phyloP scores from a whole-genome alignment of 2,888 invertebrate genomes.

The Rhagonycha fulva region DNA sequence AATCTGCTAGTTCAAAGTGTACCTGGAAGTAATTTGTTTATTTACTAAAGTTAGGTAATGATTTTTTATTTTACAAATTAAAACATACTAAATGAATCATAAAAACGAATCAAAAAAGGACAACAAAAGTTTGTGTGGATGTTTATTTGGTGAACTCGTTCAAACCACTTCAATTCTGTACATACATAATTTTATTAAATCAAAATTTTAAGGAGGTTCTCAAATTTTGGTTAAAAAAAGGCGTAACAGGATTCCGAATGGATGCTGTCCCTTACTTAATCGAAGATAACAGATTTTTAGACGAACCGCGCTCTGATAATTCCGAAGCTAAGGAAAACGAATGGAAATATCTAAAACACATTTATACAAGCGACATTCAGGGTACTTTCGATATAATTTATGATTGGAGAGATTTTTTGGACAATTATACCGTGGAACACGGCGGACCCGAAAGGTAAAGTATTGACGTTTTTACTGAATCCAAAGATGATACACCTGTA shows the following conservation, averaged over 20 bases:
- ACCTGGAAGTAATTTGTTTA: too few relatives aligned
- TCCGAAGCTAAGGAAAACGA: constrained; percentile 45
- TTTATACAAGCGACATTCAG: constrained; percentile 63
- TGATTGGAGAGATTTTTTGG: constrained; percentile 66
- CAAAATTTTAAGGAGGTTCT: constrained; percentile 61
- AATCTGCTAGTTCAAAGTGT: too few relatives aligned
- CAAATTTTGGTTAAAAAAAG: constrained; percentile 80
- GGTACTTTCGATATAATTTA: constrained; percentile 69
- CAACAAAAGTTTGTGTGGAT: too few relatives aligned
- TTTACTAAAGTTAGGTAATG: too few relatives aligned
- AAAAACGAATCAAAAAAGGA: too few relatives aligned
- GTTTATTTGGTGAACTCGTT: too few relatives aligned
- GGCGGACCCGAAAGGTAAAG: neutral
- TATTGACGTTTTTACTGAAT: neutral
- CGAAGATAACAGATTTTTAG: constrained; percentile 50
- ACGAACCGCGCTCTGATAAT: constrained; percentile 53
- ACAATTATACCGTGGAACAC: constrained; percentile 57
- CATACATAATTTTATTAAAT: neutral
- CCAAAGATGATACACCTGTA: neutral
- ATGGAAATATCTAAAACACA: constrained; percentile 64
- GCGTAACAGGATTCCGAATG: constrained; percentile 86
- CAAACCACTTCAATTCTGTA: neutral
- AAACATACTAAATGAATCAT: too few relatives aligned
- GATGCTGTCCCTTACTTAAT: constrained; percentile 67
- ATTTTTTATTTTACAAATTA: too few relatives aligned